Evolutionary conservation across 2,888 invertebrate genomes (phyloP).

Genomic region (Tetropium fuscum): DNA sequence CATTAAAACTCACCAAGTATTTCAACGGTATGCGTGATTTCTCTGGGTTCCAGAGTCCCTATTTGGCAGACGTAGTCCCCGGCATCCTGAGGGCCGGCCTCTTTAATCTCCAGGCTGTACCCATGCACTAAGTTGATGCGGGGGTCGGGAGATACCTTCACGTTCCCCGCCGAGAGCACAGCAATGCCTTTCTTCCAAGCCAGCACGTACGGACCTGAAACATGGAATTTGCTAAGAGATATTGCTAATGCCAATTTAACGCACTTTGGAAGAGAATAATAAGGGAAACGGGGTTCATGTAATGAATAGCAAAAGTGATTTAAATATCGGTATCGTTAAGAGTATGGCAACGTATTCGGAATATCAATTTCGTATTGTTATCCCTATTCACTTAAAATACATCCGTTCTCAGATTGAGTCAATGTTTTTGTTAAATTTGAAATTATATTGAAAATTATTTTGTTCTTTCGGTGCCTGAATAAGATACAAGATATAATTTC

Average conservation of each 20-base stretch:
- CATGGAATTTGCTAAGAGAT: conserved; percentile 18
- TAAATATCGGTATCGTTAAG: conserved; percentile 36
- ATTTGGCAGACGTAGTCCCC: conserved; percentile 79
- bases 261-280: conserved; percentile 45
- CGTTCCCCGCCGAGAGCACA: conserved; percentile 73
- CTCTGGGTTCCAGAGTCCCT: conserved; percentile 73
- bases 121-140: conserved; percentile 73
- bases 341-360: conserved; percentile 27
- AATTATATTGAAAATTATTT: conserved; percentile 5
- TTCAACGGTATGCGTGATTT: conserved; percentile 76
- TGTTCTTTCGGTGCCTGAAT: background rate
- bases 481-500: no score
- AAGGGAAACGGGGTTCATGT: conserved; percentile 26
- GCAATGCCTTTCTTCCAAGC: conserved; percentile 77
- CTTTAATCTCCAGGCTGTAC: conserved; percentile 74
- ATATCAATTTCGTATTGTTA: conserved; percentile 15
- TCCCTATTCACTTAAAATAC: conserved; percentile 16
- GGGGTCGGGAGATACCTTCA: conserved; percentile 75
- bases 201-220: conserved; percentile 72
- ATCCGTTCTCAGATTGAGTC: background rate
- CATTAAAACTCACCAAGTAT: conserved; percentile 71
- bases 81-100: conserved; percentile 74
- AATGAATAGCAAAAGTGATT: conserved; percentile 43
- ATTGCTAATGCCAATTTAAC: conserved; percentile 41
- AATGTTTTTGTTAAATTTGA: conserved; percentile 4